Evolutionary conservation across 1,140 invertebrate species (phyloP), one percentile per base, ranked within the genome.

Genomic region (Pseudomyrmex concolor): DNA sequence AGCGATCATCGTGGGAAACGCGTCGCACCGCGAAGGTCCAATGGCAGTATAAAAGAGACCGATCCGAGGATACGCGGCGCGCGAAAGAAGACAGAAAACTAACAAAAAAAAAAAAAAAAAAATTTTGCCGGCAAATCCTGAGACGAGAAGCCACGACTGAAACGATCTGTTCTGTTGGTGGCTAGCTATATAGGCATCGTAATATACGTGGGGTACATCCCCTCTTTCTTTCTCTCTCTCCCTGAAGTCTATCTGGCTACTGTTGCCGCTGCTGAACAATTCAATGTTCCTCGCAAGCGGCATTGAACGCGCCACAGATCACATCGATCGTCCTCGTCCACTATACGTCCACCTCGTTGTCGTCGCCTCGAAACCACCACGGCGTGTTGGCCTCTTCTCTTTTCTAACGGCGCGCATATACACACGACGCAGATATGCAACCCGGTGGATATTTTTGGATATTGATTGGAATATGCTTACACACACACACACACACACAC

Each of bases 141-240:
- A 85, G 68, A 57, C 78, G 81, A 70, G 80, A 86, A 83, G 84
- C 67, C 59, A 68, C 72, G 86, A 92, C 90, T 92, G 90, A 74
- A 89, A 89, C 76, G 86, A 83, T 86, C 84, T 66, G 84, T 73
- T 74, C 68, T 70, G 63, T 85, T 59, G 25, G 81, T 86, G 51
- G 76, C 86, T 81, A 74, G 48, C 89, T 90, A 91, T 92, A 92
- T 92, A 91, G 68, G 81, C 88, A 84, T 74, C 86, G 84, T 34
- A 34, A 34, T 34, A 34, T 34, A 86, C 84, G 57, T 84, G 71
- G 67, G 73, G 72, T 74, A 86, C 72, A 55, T 9, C 64, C 62
- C 76, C 72, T 72, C 81, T 84, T 64, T 86, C 84, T 81, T 34
- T 72, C 34, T 76, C 70, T 72, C 50, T 50, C 13, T 84, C 60